A percentile compares a stretch with the other conserved stretches of the same genome.
These are phyloP conservation scores for Geotrypetes seraphini DNA, from an alignment of 2,797 vertebrate species.

Conservation along the genomic window DNA sequence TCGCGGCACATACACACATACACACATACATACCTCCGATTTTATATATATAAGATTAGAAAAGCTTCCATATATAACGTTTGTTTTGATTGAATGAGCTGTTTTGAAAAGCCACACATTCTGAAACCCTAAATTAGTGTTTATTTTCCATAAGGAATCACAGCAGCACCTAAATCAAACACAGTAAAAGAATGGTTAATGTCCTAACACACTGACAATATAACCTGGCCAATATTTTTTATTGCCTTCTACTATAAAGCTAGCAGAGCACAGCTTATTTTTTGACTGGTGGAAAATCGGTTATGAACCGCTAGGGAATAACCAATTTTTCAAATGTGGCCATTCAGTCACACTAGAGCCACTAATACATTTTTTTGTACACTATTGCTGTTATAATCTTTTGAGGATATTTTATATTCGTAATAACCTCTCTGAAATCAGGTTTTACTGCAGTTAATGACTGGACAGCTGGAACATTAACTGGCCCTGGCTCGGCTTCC, in stretches of 20 bases:
- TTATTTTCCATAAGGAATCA: constrained; percentile 54
- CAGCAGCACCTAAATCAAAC: constrained; percentile 58
- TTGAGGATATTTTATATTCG: constrained; percentile 70
- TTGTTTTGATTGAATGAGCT: too few species aligned
- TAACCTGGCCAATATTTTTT: constrained; percentile 75
- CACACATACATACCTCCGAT: too few species aligned
- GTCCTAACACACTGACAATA: constrained; percentile 60
- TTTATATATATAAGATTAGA: too few species aligned
- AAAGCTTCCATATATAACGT: too few species aligned
- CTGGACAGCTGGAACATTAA: constrained; percentile 67
- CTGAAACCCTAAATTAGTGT: too few species aligned
- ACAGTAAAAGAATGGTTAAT: constrained; percentile 66
- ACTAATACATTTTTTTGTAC: constrained; percentile 54
- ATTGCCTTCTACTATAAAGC: constrained; percentile 72
- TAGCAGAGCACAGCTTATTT: constrained; percentile 73
- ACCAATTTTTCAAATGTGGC: constrained; percentile 70
- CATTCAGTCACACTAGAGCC: constrained; percentile 59
- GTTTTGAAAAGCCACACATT: too few species aligned
- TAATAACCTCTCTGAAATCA: constrained; percentile 68
- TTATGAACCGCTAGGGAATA: constrained; percentile 68
- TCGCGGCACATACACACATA: too few species aligned
- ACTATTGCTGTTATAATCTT: constrained; percentile 71
- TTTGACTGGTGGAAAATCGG: constrained; percentile 69
- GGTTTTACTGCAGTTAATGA: constrained; percentile 70
- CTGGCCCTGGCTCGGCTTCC: constrained; percentile 60